phyloP scores from a whole-genome alignment of 2,113 vertebrate genomes.

The Strigops habroptila region DNA sequence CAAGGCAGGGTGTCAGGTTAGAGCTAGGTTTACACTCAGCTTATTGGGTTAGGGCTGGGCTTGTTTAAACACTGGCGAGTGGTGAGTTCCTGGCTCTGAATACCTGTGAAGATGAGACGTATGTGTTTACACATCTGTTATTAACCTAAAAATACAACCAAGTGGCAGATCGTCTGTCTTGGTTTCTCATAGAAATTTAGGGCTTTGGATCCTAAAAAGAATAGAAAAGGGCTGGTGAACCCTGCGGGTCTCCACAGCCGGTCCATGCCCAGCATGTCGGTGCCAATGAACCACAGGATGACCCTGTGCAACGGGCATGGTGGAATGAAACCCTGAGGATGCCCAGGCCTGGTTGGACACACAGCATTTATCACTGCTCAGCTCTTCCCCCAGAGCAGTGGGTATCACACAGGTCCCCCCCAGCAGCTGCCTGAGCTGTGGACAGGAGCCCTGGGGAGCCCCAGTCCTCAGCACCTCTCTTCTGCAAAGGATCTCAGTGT shows the following conservation, averaged over 20 bases:
- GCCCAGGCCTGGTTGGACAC: neutral
- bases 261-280: accelerated
- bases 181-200: neutral
- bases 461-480: neutral
- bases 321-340: neutral
- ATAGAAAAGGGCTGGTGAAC: neutral
- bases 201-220: neutral
- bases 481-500: neutral
- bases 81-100: neutral
- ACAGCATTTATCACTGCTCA: neutral
- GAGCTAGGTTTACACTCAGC: neutral
- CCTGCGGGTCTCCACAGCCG: neutral
- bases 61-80: conserved; percentile 43
- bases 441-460: neutral
- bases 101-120: conserved; percentile 4
- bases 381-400: neutral
- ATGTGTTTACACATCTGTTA: conserved; percentile 52
- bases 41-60: neutral
- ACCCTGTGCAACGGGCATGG: neutral
- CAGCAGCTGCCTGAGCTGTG: neutral
- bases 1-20: neutral
- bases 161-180: conserved; percentile 7
- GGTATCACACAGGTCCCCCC: neutral
- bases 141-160: conserved; percentile 54
- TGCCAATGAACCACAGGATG: neutral